These are phyloP conservation scores for Hyla sarda DNA, from an alignment of 2,113 vertebrate species.

Conservation along the genomic window DNA sequence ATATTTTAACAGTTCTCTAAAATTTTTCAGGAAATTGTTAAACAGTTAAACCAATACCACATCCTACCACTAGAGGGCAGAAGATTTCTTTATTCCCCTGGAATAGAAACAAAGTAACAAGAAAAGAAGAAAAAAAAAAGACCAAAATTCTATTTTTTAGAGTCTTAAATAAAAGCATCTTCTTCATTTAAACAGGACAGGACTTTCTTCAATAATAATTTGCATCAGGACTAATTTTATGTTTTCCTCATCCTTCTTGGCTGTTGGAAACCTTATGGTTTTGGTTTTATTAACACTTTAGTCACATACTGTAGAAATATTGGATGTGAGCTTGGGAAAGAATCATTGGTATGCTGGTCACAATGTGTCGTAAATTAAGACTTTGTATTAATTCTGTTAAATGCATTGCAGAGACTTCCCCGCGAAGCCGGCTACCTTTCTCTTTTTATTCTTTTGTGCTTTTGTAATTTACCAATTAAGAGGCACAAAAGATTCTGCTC, in stretches of 20 bases:
- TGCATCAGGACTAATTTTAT: not conserved
- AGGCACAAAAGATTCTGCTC: slow-evolving; percentile 32
- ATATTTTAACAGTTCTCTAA: not conserved
- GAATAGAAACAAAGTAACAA: not conserved
- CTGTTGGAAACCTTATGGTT: not conserved
- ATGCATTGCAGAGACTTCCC: slow-evolving; percentile 23
- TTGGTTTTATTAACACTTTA: not conserved
- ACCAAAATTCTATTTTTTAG: not conserved
- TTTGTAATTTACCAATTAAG: slow-evolving; percentile 54
- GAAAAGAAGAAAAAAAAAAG: not conserved
- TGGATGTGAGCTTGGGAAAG: slow-evolving; percentile 2
- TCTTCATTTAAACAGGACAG: slow-evolving; percentile 10
- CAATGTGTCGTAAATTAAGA: slow-evolving; percentile 45
- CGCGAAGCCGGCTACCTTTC: not conserved
- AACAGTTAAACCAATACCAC: not conserved
- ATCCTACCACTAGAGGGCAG: slow-evolving; percentile 16
- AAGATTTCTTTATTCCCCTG: not conserved
- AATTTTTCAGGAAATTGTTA: not conserved
- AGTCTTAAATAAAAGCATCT: not conserved
- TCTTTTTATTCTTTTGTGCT: slow-evolving; percentile 35
- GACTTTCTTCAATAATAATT: not conserved
- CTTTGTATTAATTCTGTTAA: slow-evolving; percentile 39
- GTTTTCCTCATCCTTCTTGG: not conserved
- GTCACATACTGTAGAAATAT: not conserved
- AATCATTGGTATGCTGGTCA: slow-evolving; percentile 45